These are phyloP conservation scores for Axinella damicornis DNA, from an alignment of 37 sponge, comb jelly and placozoan genomes.

Conservation along the genomic window DNA sequence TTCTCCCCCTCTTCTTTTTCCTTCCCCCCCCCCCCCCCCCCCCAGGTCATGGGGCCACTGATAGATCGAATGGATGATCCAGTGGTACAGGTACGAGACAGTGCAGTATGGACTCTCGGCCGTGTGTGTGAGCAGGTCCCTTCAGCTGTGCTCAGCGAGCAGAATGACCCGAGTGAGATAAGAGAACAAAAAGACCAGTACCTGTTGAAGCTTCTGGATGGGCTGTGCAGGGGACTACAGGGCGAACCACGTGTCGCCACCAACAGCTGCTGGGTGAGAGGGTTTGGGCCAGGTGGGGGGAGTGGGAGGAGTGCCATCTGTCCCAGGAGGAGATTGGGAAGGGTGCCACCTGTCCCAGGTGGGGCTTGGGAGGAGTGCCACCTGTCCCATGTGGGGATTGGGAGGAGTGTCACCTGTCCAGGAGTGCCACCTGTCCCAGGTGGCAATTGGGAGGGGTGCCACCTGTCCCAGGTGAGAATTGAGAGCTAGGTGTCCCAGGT, in stretches of 20 bases:
- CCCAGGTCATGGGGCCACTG: constrained; percentile 70
- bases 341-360: too few species aligned
- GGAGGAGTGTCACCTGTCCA: too few species aligned
- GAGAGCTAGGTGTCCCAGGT: too few species aligned
- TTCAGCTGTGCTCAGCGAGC: constrained; percentile 69
- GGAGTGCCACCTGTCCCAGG: too few species aligned
- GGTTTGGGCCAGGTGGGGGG: background rate
- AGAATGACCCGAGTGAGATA: too few species aligned
- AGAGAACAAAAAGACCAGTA: too few species aligned
- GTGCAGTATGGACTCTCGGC: constrained; percentile 98
- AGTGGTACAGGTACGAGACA: constrained; percentile 90
- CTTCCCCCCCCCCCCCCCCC: background rate
- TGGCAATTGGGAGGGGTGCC: too few species aligned
- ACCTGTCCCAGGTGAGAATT: too few species aligned
- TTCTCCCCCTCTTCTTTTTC: background rate
- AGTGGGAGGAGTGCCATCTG: too few species aligned
- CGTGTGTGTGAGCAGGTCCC: constrained; percentile 93
- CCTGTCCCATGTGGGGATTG: too few species aligned
- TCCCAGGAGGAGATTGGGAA: too few species aligned
- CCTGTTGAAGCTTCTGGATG: constrained; percentile 72
- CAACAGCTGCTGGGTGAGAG: constrained; percentile 95
- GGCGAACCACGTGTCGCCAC: constrained; percentile 95
- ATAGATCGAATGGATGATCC: constrained; percentile 82
- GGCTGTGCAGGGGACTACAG: constrained; percentile 69
- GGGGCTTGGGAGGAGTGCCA: too few species aligned